Evolutionary conservation across 2,888 invertebrate species (phyloP).

Genomic region (Caenorhabditis wallacei): DNA sequence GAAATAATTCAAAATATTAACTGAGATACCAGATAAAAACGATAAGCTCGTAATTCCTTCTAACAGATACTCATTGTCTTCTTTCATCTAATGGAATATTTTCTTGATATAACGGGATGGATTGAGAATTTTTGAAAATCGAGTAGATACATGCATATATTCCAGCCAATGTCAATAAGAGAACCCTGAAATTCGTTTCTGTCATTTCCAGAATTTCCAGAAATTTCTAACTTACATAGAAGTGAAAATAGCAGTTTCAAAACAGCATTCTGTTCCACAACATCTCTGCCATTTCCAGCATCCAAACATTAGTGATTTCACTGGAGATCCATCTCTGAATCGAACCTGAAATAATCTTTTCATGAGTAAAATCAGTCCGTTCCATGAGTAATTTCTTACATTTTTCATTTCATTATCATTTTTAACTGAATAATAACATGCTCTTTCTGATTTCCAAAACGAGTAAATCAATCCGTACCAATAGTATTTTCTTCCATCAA

Average conservation of each 20-base stretch:
- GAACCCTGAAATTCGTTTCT: conserved; percentile 1
- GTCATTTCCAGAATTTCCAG: neutral
- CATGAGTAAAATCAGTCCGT: neutral
- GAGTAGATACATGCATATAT: neutral
- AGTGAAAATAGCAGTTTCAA: conserved; percentile 7
- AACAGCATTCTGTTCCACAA: conserved; percentile 48
- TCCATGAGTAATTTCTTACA: neutral
- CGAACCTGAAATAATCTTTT: conserved; percentile 34
- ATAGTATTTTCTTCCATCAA: conserved; percentile 22
- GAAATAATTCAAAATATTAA: no score
- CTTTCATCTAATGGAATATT: conserved; percentile 17
- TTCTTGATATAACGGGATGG: neutral
- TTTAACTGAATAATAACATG: conserved; percentile 25
- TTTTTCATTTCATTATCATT: conserved; percentile 30
- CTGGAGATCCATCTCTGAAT: conserved; percentile 21
- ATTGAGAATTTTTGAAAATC: neutral
- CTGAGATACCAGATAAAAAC: no score
- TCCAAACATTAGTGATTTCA: conserved; percentile 37
- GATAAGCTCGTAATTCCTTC: no score
- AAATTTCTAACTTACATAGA: neutral
- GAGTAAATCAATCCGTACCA: conserved; percentile 41
- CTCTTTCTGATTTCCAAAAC: conserved; percentile 6
- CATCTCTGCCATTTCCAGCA: conserved; percentile 35
- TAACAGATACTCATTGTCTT: neutral
- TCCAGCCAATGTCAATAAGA: neutral